Evolutionary conservation across 2,888 invertebrate species (phyloP), one percentile per base, ranked within the genome.

Genomic region (Lathronympha strigana): DNA sequence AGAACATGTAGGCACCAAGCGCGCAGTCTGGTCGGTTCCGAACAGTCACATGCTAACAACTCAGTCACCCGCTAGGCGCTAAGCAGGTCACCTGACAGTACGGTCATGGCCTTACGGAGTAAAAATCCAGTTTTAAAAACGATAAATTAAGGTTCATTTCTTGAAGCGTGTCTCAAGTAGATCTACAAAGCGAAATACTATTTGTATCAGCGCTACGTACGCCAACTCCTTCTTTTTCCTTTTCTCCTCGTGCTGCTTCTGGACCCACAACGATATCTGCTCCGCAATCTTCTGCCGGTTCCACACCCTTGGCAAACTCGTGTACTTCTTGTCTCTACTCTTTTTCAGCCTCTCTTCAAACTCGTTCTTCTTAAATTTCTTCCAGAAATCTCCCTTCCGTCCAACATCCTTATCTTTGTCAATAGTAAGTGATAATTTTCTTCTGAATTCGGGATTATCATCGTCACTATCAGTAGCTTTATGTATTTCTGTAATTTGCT

Each of bases 211-310:
- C 1, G 5, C 6, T 5, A 13, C 54, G 47, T 68, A 28, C 76
- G 1, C 78, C 3, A 75, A 71, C 5, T 75, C 45, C 3, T 62
- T 66, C 5, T 76, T 76, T 21, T 69, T 73, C 13, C 69, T 57
- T n/a, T 76, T 82, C 54, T 82, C 81, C 13, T 51, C 53, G 23
- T 75, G 63, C 17, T 72, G 75, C 55, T 80, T 69, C 1, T 31
- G 4, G 2, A 81, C 54, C 86, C 86, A 86, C 0, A 73, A 66
- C 0, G 77, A 71, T 11, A 84, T 61, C 50, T 76, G 77, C 36
- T 73, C 67, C 33, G 81, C 71, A 13, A 83, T 72, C 2, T 61
- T 66, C 0, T 67, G 28, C 31, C 57, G 28, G 8, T 31, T 45
- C n/a, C 8, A 0, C 0, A 57, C 9, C 19, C 17, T 19, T 3